Evolutionary conservation across 2,888 invertebrate species (phyloP), one percentile per base, ranked within the genome.

Genomic region (Ptychoptera albimana): DNA sequence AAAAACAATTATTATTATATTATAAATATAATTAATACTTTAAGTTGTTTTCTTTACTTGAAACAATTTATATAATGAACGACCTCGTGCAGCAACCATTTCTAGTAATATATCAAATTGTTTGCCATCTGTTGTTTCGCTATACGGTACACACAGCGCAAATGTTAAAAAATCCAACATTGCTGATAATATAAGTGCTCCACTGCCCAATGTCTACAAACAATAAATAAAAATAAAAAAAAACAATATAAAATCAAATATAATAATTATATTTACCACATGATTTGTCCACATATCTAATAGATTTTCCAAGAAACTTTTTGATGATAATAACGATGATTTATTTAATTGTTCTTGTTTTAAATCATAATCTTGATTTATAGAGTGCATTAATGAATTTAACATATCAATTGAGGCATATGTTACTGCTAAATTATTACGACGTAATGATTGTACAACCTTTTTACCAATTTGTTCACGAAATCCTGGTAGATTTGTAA

Each of bases 81-180:
- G 75, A 7, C 97, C 97, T 51, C 87, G 76, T 43, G 82, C 78
- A 5, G 98, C 92, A 2, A 97, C 94, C 78, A 97, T 80, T 66
- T 92, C 89, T 16, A 97, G 67, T 43, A 97, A 70, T 53, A 79
- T 79, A 64, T 98, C 97, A 64, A 94, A 94, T 60, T 91, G 89
- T 59, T 87, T 87, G 42, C 93, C 92, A 59, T 96, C 93, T 0
- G 98, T 98, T 5, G 98, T 99, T 68, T 99, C 98, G 59, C 93
- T 92, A 68, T 97, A 98, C 5, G 98, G 98, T 50, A 96, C 92
- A 68, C 98, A 99, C 37, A 98, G 73, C 4, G 94, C 85, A 69
- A 96, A 98, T 35, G 97, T 98, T 50, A 98, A 70, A 60, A 99
- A 91, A 67, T 98, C 98, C 60, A 98, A 71, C 94, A 99, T 94